A percentile compares a stretch with the other conserved stretches of the same genome.
phyloP scores from a whole-genome alignment of 2,888 invertebrate species.

The Diarsia mendica region DNA sequence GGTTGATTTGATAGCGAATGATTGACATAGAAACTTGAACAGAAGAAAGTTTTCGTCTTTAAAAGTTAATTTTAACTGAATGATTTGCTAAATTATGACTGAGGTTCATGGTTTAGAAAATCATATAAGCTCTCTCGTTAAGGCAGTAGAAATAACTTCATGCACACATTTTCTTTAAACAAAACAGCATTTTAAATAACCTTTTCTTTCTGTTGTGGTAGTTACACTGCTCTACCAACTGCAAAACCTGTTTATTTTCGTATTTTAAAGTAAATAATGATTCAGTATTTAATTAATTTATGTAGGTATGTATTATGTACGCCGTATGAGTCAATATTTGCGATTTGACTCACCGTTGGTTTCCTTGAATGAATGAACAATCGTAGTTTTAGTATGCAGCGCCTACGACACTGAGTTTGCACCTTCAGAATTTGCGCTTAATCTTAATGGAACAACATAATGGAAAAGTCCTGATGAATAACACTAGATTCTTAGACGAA shows the following conservation, averaged over 20 bases:
- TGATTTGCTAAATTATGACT: not conserved
- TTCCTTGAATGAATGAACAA: constrained; percentile 77
- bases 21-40: constrained; percentile 36
- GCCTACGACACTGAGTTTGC: constrained; percentile 40
- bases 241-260: not conserved
- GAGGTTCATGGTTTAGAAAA: not conserved
- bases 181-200: not conserved
- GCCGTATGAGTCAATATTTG: constrained; percentile 76
- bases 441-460: constrained; percentile 13
- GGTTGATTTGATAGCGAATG: constrained; percentile 1
- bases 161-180: not conserved
- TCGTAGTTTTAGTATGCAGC: constrained; percentile 55
- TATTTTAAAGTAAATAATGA: constrained; percentile 38
- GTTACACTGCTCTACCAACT: not conserved
- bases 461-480: constrained; percentile 1
- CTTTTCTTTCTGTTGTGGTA: not conserved
- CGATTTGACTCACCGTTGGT: constrained; percentile 77
- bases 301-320: constrained; percentile 45
- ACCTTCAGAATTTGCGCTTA: constrained; percentile 26
- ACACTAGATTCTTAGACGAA: not conserved
- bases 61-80: too few relatives aligned
- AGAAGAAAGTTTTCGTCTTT: constrained; percentile 17
- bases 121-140: not conserved
- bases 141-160: not conserved
- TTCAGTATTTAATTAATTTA: constrained; percentile 50